Base-by-base conservation (phyloP, 1,140 invertebrate genomes). In the Drosophila ercepeae region DNA sequence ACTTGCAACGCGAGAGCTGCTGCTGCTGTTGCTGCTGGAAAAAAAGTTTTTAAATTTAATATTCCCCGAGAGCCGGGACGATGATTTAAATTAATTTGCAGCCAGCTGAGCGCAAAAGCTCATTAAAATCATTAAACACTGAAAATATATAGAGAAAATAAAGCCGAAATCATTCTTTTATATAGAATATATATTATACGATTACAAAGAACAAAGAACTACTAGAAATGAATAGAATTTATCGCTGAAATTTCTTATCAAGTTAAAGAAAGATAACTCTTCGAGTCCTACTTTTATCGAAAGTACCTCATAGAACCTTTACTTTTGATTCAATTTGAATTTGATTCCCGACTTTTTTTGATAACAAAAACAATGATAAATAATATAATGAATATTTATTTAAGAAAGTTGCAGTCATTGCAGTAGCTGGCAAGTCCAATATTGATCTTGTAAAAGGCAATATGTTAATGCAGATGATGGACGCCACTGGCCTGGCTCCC, bases 51-150 rank as follows among this genome's bases (percentile, higher is more conserved):
- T 65, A 74, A 74, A 74, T 74, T 74, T 74, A 74, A 74, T 74
- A 74, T 74, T 74, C 39, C 55, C 64, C n/a, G n/a, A n/a, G 70
- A 45, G 57, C 70, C 4, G 58, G 51, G 45, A 51, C 64, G 58
- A 57, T 65, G 52, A 73, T 74, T 74, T 74, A 74, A 74, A 74
- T 74, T 74, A 74, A 74, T 74, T 74, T 74, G 71, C 70, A 74
- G 70, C 27, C 53, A 59, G 29, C 39, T 71, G 54, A 36, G 51
- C 32, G 36, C 48, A 18, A n/a, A n/a, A 29, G 59, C 71, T 74
- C 60, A 74, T 74, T 74, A 74, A 53, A 48, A 65, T 53, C 36
- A 73, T 73, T 64, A 64, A 4, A 21, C 4, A 2, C 21, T 21
- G 21, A 21, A n/a, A n/a, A n/a, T n/a, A n/a, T n/a, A n/a, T n/a